Evolutionary conservation across 2,113 vertebrate genomes (phyloP).

Genomic region (Alethe castanea): DNA sequence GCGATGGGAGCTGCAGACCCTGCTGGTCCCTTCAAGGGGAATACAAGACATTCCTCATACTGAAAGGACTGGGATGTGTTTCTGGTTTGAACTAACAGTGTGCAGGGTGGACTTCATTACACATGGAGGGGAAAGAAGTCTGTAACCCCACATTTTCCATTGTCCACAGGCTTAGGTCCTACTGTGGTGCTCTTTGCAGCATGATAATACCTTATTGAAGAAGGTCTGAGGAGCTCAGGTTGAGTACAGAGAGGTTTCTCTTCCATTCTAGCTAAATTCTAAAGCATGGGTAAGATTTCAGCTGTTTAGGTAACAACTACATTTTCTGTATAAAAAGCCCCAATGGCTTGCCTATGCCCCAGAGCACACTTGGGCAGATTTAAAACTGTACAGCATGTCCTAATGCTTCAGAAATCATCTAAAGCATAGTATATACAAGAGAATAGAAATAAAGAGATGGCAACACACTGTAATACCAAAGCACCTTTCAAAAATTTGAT

Average conservation of each 20-base stretch:
- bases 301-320: neutral
- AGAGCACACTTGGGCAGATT: neutral
- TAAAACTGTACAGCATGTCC: neutral
- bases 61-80: neutral
- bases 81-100: neutral
- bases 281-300: neutral
- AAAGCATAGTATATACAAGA: neutral
- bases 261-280: neutral
- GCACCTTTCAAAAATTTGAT: neutral
- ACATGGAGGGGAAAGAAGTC: neutral
- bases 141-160: neutral
- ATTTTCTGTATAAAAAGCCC: neutral
- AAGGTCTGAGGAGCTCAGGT: neutral
- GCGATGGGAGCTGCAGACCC: neutral
- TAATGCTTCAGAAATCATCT: neutral
- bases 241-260: neutral
- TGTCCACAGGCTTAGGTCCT: neutral
- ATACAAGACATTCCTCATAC: neutral
- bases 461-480: neutral
- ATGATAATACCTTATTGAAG: neutral
- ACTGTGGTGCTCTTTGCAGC: neutral
- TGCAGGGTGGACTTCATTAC: neutral
- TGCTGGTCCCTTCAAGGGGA: rapidly evolving
- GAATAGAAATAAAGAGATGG: neutral
- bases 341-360: neutral